Evolutionary conservation across 2,113 vertebrate genomes (phyloP).

Genomic region (Scomber colias): DNA sequence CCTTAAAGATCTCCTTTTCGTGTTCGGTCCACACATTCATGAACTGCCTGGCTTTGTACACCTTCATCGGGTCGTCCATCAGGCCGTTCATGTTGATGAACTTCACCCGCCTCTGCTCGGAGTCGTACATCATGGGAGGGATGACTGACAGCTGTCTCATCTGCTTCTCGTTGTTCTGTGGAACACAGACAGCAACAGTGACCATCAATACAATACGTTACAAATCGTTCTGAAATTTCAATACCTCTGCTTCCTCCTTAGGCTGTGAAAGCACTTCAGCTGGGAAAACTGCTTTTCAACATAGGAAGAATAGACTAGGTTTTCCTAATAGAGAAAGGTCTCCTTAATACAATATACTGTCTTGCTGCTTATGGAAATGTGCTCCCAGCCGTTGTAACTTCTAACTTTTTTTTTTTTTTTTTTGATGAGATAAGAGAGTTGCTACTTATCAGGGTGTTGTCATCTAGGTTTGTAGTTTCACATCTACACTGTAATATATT

Average conservation of each 20-base stretch:
- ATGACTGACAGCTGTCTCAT: constrained; percentile 99
- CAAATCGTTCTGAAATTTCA: too few species aligned
- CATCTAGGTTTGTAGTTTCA: background rate
- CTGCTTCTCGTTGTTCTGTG: constrained; percentile 98
- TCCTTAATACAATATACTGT: background rate
- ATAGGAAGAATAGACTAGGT: too few species aligned
- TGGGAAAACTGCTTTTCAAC: too few species aligned
- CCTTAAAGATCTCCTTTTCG: constrained; percentile 98
- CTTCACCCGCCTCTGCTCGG: constrained; percentile 96
- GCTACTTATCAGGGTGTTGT: background rate
- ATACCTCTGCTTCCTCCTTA: too few species aligned
- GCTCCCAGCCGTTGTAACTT: background rate
- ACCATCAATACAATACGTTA: background rate
- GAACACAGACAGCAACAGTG: background rate
- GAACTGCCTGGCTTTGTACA: constrained; percentile 98
- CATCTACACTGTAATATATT: background rate
- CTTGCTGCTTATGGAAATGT: background rate
- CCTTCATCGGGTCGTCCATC: constrained; percentile 99
- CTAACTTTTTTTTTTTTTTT: too few species aligned
- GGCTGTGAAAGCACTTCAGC: too few species aligned
- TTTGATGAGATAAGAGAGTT: background rate
- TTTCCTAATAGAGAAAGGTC: background rate
- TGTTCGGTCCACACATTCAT: constrained; percentile 99
- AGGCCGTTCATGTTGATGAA: constrained; percentile 99
- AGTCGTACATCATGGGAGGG: constrained; percentile 99